Percentiles rank a stretch among this genome's conserved stretches.
Conservation (phyloP, 2,888 invertebrate genomes). For the Standfussiana lucernea region DNA sequence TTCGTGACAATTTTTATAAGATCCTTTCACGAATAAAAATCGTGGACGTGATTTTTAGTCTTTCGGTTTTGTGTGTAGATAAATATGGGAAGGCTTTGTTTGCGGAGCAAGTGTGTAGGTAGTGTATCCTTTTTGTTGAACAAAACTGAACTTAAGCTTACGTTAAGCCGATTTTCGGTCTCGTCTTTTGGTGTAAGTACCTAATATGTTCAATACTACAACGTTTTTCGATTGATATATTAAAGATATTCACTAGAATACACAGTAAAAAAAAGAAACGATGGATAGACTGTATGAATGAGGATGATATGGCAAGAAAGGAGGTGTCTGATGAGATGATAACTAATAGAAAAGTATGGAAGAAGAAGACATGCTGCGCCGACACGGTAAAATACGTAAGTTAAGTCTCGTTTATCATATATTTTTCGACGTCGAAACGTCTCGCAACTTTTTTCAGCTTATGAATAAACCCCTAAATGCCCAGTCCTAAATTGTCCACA, state of each 20-base stretch:
- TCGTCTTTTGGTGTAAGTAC: constrained; percentile 7
- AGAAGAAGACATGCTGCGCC: too few species aligned
- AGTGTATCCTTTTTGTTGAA: constrained; percentile 38
- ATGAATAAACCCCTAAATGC: too few species aligned
- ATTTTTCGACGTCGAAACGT: too few species aligned
- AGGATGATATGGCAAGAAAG: too few species aligned
- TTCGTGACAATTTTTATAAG: constrained; percentile 61
- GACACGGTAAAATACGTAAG: too few species aligned
- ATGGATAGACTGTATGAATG: too few species aligned
- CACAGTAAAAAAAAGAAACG: too few species aligned
- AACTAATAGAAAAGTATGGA: too few species aligned
- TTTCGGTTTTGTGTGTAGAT: constrained; percentile 18
- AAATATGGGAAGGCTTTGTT: constrained; percentile 40
- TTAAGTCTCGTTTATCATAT: too few species aligned
- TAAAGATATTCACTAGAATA: neutral
- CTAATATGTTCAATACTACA: constrained; percentile 20
- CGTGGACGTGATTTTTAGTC: constrained; percentile 39
- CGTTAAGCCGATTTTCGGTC: constrained; percentile 21
- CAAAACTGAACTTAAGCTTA: constrained; percentile 28
- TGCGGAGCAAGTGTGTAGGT: neutral
- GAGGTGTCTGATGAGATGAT: too few species aligned
- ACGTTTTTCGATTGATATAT: neutral
- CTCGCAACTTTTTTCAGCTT: too few species aligned
- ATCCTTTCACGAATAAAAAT: constrained; percentile 44
- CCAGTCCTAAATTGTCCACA: too few species aligned